Conservation (phyloP, 2,113 vertebrate species). For the Callipepla californica region DNA sequence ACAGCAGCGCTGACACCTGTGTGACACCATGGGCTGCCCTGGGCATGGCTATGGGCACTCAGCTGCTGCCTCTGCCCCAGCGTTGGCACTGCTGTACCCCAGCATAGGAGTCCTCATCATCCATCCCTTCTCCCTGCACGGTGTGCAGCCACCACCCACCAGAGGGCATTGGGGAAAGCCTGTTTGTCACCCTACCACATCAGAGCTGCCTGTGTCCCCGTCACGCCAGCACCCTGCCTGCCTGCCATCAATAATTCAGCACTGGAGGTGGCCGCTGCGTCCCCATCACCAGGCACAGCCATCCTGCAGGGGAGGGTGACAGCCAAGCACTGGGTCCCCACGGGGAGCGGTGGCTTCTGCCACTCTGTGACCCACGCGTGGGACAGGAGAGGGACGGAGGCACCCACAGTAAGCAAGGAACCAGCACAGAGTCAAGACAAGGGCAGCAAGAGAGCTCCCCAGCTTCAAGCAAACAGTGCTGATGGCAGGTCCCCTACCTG, state of each 20-base stretch:
- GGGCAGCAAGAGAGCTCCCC: neutral
- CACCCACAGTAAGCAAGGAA: rapidly evolving
- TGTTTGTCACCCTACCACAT: neutral
- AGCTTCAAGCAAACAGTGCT: rapidly evolving
- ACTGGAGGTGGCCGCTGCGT: rapidly evolving
- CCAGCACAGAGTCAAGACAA: rapidly evolving
- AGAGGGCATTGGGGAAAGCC: neutral
- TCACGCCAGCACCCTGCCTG: rapidly evolving
- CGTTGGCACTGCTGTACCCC: rapidly evolving
- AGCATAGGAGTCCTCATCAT: rapidly evolving
- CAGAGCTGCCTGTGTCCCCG: neutral
- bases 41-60: neutral
- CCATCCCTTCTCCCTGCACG: neutral
- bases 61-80: neutral
- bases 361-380: rapidly evolving
- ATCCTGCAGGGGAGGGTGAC: rapidly evolving
- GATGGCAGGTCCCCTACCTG: slow-evolving; percentile 26
- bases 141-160: neutral
- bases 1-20: neutral
- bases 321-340: rapidly evolving
- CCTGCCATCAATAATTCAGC: neutral
- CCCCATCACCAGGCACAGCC: rapidly evolving
- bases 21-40: neutral
- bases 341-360: neutral
- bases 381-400: neutral